These are phyloP conservation scores for Aelia acuminata DNA, from an alignment of 2,888 invertebrate genomes.

Conservation along the genomic window DNA sequence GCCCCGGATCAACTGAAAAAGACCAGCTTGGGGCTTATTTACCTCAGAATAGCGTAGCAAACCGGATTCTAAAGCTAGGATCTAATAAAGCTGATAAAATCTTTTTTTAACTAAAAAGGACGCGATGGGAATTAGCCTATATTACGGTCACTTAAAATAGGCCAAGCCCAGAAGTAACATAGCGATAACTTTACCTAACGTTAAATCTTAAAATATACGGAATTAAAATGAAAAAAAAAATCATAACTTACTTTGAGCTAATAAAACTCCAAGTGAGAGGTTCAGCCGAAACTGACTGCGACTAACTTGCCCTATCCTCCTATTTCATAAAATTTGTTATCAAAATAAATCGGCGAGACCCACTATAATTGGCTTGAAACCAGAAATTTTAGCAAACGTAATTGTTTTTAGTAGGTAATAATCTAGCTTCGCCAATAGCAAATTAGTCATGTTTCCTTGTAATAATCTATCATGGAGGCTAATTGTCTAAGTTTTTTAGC, in stretches of 20 bases:
- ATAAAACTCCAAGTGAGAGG: not conserved
- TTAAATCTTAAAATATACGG: not conserved
- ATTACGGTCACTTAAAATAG: too few species aligned
- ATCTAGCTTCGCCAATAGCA: not conserved
- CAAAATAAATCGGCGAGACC: not conserved
- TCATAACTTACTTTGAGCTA: not conserved
- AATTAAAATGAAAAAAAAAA: not conserved
- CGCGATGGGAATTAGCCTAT: too few species aligned
- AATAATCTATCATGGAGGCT: not conserved
- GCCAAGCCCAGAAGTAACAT: too few species aligned
- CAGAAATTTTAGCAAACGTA: not conserved
- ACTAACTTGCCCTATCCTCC: not conserved
- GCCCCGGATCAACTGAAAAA: too few species aligned
- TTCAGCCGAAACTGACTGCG: not conserved
- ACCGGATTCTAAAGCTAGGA: too few species aligned
- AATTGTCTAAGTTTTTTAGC: not conserved
- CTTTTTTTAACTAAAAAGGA: too few species aligned
- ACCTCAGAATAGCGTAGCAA: too few species aligned
- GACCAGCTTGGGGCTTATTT: too few species aligned
- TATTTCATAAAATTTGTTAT: not conserved
- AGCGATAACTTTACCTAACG: not conserved
- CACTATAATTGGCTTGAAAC: not conserved
- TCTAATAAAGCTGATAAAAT: too few species aligned
- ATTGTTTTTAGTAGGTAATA: conserved; percentile 2
- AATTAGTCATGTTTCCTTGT: not conserved